Evolutionary conservation across 2,113 vertebrate genomes (phyloP).

Genomic region (Mirza zaza): DNA sequence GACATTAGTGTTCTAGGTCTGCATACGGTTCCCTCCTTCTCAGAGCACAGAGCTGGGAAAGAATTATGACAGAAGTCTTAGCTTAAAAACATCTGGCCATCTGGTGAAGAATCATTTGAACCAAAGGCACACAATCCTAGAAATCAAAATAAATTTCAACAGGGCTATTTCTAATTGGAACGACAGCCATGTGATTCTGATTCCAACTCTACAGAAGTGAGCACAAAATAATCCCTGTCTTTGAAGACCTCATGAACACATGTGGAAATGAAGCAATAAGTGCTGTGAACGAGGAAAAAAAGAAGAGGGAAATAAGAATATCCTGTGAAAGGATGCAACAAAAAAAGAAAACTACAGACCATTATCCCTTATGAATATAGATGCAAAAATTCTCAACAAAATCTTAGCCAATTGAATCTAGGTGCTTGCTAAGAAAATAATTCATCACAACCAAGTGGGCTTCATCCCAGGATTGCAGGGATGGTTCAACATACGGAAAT

Average conservation of each 20-base stretch:
- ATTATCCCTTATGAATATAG: too few species aligned
- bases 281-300: background rate
- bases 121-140: background rate
- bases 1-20: background rate
- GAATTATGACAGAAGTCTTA: background rate
- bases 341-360: too few species aligned
- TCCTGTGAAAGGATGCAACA: background rate
- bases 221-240: background rate
- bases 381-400: too few species aligned
- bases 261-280: background rate
- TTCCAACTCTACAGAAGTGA: too few species aligned
- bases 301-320: background rate
- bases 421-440: too few species aligned
- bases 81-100: background rate
- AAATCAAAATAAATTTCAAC: background rate
- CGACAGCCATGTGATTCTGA: background rate
- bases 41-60: background rate
- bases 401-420: too few species aligned
- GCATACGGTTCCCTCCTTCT: background rate
- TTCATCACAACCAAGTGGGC: too few species aligned
- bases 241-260: background rate
- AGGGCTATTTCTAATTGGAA: conserved; percentile 13
- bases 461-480: too few species aligned
- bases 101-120: conserved; percentile 9
- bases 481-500: too few species aligned